Evolutionary conservation across 1,140 invertebrate genomes (phyloP).

Genomic region (Camponotus floridanus): DNA sequence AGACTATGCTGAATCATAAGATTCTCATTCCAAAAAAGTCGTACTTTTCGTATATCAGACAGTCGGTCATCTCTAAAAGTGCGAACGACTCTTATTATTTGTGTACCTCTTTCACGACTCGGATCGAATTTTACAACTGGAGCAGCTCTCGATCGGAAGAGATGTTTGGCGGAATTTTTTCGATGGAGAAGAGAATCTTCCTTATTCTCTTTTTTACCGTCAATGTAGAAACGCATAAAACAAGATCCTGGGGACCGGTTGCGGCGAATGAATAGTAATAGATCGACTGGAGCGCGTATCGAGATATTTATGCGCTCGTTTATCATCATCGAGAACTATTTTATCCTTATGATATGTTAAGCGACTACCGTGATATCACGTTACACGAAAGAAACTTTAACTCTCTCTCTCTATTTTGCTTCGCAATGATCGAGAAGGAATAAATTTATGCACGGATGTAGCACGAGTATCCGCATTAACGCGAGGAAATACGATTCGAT

Average conservation of each 20-base stretch:
- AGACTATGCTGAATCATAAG: slow-evolving; percentile 50
- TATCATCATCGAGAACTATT: slow-evolving; percentile 45
- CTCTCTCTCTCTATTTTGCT: background rate
- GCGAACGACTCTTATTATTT: slow-evolving; percentile 55
- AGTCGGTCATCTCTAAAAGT: slow-evolving; percentile 21
- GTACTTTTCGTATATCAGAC: slow-evolving; percentile 61
- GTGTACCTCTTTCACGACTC: slow-evolving; percentile 60
- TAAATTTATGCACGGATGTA: slow-evolving; percentile 55
- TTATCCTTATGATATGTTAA: slow-evolving; percentile 55
- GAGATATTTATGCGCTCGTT: slow-evolving; percentile 55
- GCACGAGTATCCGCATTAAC: slow-evolving; percentile 48
- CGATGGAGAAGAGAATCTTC: slow-evolving; percentile 1
- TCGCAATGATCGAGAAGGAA: slow-evolving; percentile 49
- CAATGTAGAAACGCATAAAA: slow-evolving; percentile 54
- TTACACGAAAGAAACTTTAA: slow-evolving; percentile 39
- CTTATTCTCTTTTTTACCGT: background rate
- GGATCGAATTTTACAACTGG: slow-evolving; percentile 66
- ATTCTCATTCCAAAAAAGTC: slow-evolving; percentile 36
- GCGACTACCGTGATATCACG: background rate
- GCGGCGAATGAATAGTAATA: slow-evolving; percentile 33
- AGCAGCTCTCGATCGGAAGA: slow-evolving; percentile 61
- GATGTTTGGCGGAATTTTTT: slow-evolving; percentile 21
- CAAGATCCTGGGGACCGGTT: background rate
- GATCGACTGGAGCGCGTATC: slow-evolving; percentile 35
- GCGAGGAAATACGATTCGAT: slow-evolving; percentile 55